A percentile compares a stretch with the other conserved stretches of the same genome.
Evolutionary conservation across 1,140 invertebrate genomes (phyloP).

Genomic region (Hycleus phaleratus): DNA sequence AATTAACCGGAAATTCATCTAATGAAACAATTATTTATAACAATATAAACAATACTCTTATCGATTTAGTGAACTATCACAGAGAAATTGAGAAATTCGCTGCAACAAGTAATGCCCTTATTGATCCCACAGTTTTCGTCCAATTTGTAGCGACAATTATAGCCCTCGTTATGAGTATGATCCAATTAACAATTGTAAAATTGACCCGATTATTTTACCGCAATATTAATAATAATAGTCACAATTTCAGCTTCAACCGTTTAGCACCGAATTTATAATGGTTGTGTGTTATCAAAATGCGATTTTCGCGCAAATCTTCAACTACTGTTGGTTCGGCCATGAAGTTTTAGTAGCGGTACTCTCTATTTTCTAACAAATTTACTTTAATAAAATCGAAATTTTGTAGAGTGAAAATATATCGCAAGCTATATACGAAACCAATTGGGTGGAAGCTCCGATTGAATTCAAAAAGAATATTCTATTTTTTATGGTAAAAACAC

Average conservation of each 20-base stretch:
- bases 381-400: not conserved
- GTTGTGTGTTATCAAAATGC: not conserved
- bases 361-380: not conserved
- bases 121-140: too few species aligned
- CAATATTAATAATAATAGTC: not conserved
- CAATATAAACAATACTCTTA: too few species aligned
- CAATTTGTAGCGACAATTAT: too few species aligned
- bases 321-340: conserved; percentile 8
- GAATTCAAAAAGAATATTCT: not conserved
- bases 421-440: not conserved
- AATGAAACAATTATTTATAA: too few species aligned
- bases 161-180: not conserved
- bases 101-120: too few species aligned
- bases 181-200: conserved; percentile 1
- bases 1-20: too few species aligned
- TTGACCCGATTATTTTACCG: not conserved
- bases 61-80: too few species aligned
- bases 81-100: too few species aligned
- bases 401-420: conserved; percentile 1
- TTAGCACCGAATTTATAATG: conserved; percentile 1
- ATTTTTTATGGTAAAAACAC: not conserved
- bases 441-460: not conserved
- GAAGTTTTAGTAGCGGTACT: conserved; percentile 1
- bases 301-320: conserved; percentile 2
- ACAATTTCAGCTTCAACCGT: not conserved